phyloP scores from a whole-genome alignment of 2,888 invertebrate species.

The Drepana falcataria region DNA sequence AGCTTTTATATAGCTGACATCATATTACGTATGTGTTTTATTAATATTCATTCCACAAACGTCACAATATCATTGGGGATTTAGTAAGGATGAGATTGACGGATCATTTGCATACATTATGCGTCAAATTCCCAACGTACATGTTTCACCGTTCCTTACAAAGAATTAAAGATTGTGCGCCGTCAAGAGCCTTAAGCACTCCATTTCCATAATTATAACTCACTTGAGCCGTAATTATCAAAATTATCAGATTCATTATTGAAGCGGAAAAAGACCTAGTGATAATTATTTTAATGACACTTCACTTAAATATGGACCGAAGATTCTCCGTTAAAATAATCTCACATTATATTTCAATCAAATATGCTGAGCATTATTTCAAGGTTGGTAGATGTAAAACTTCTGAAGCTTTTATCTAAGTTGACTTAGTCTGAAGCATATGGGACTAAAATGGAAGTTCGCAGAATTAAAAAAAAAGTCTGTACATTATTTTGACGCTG shows the following conservation, averaged over 20 bases:
- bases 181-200: constrained; percentile 10
- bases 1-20: too few species aligned
- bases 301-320: too few species aligned
- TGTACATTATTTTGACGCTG: too few species aligned
- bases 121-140: constrained; percentile 3
- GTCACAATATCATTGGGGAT: constrained; percentile 30
- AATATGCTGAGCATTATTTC: too few species aligned
- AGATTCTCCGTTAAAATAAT: too few species aligned
- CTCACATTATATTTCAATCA: too few species aligned
- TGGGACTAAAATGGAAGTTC: constrained; percentile 32
- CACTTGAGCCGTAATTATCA: background rate
- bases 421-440: constrained; percentile 33
- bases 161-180: constrained; percentile 18
- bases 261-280: background rate
- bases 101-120: constrained; percentile 49
- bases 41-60: constrained; percentile 30
- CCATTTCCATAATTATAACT: constrained; percentile 12
- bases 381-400: too few species aligned
- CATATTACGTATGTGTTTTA: too few species aligned
- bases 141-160: constrained; percentile 8
- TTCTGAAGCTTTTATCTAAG: constrained; percentile 36
- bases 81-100: constrained; percentile 34
- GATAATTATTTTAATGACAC: background rate
- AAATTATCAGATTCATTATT: background rate
- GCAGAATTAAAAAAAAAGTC: constrained; percentile 1